Conservation (phyloP, 2,113 vertebrate genomes). For the Synodontis membranacea region DNA sequence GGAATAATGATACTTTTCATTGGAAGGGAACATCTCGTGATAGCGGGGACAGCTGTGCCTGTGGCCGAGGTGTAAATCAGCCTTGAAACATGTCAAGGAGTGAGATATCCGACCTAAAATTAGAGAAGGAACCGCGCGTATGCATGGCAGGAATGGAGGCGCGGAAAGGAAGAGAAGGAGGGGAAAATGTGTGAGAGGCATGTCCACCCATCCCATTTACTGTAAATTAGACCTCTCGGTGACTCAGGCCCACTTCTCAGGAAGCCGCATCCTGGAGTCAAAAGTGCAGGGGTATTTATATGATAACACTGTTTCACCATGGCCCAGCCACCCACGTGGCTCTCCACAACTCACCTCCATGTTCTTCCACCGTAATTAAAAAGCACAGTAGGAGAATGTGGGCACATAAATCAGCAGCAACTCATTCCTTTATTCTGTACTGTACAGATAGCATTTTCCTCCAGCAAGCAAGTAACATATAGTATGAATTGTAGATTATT, state of each 20-base stretch:
- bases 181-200: slow-evolving; percentile 67
- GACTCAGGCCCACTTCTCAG: slow-evolving; percentile 70
- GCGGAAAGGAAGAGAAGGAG: slow-evolving; percentile 54
- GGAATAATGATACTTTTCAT: slow-evolving; percentile 64
- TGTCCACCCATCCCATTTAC: slow-evolving; percentile 69
- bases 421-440: slow-evolving; percentile 48
- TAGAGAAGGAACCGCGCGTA: slow-evolving; percentile 68
- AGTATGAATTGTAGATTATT: neutral
- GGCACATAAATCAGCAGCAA: slow-evolving; percentile 69
- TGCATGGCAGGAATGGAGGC: slow-evolving; percentile 47
- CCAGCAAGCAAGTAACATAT: too few relatives aligned
- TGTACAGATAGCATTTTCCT: slow-evolving; percentile 35
- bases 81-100: slow-evolving; percentile 74
- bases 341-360: slow-evolving; percentile 60
- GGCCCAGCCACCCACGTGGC: slow-evolving; percentile 58
- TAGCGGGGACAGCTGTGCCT: slow-evolving; percentile 72
- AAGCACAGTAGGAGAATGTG: slow-evolving; percentile 64
- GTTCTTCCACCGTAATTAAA: slow-evolving; percentile 69
- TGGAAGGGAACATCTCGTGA: slow-evolving; percentile 70
- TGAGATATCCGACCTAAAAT: slow-evolving; percentile 75
- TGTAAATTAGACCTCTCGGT: slow-evolving; percentile 72
- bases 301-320: slow-evolving; percentile 72
- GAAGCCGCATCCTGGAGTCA: slow-evolving; percentile 78
- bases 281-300: slow-evolving; percentile 79
- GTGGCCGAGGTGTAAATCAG: slow-evolving; percentile 76